Evolutionary conservation across 2,888 invertebrate genomes (phyloP), one percentile per base, ranked within the genome.

Genomic region (Clistopyga incitator): DNA sequence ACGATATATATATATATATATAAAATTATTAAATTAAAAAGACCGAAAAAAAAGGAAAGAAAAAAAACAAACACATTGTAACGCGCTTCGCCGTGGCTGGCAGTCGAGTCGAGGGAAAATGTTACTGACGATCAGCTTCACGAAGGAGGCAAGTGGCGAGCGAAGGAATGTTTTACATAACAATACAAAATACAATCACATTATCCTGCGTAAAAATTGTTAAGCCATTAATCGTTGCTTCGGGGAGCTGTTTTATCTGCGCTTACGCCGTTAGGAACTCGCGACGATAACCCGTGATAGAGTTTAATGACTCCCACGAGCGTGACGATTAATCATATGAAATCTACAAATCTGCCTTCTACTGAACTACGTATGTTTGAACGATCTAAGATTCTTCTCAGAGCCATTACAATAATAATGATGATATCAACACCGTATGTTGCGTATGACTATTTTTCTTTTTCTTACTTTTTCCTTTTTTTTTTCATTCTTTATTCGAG

Each of bases 101-200:
- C 75, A 52, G 64, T 75, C 61, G 38, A 23, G 64, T 52, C 50
- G n/a, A n/a, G 38, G 15, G 38, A n/a, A 54, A 76, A 34, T 75
- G 56, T 45, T 38, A 23, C 25, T 45, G 56, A 70, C 18, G 20
- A 78, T 70, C 59, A 42, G 52, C 68, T 59, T 72, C 34, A 77
- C 72, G 56, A 50, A 77, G 50, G 20, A 64, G 67, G 67, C 68
- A 61, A 77, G 68, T 80, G 72, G 79, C 54, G 64, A 72, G 77
- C 77, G 68, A 78, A 84, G 83, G 83, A 84, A 84, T 84, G 83
- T 77, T 82, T 56, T 59, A 67, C 72, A 79, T 68, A 76, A 84
- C n/a, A 78, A 80, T 83, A 82, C 61, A 82, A 79, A 74, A 64
- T 75, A 75, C 75, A 75, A 75, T 75, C 75, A 68, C 77, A 47